A percentile compares a stretch with the other conserved stretches of the same genome.
Conservation (phyloP, 2,113 vertebrate species). For the Trochalopteron elliotii region DNA sequence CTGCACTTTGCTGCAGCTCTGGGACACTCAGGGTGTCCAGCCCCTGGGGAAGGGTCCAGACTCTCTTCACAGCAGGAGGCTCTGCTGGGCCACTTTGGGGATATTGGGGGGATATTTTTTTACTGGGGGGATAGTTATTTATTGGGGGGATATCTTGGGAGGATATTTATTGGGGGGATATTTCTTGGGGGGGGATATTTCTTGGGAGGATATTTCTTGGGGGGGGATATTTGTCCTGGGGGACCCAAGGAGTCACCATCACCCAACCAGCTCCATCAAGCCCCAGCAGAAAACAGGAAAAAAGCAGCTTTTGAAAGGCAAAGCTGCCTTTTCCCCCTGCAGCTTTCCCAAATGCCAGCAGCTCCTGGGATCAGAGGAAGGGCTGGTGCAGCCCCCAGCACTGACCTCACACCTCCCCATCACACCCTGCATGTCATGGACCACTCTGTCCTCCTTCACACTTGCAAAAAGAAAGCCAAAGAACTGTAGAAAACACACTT, state of each 20-base stretch:
- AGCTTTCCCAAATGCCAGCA: not conserved
- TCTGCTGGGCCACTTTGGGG: accelerated
- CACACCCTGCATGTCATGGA: not conserved
- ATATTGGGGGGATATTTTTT: too few relatives aligned
- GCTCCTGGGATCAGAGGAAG: not conserved
- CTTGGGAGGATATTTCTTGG: too few relatives aligned
- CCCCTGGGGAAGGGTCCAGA: not conserved
- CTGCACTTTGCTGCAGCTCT: not conserved
- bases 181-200: too few relatives aligned
- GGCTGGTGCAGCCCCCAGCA: not conserved
- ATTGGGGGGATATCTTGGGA: too few relatives aligned
- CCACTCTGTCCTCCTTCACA: accelerated
- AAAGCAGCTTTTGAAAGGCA: not conserved
- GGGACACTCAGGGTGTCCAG: accelerated
- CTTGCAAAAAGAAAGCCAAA: not conserved
- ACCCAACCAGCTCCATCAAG: not conserved
- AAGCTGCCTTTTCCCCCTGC: not conserved
- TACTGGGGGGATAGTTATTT: too few relatives aligned
- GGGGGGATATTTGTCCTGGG: not conserved
- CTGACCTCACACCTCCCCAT: not conserved
- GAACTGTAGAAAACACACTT: not conserved
- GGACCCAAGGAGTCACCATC: too few relatives aligned
- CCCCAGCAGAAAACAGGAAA: not conserved
- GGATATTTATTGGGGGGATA: too few relatives aligned
- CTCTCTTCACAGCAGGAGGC: too few relatives aligned